Evolutionary conservation across 2,113 vertebrate genomes (phyloP), one percentile per base, ranked within the genome.

Genomic region (Emydura subglobosa): DNA sequence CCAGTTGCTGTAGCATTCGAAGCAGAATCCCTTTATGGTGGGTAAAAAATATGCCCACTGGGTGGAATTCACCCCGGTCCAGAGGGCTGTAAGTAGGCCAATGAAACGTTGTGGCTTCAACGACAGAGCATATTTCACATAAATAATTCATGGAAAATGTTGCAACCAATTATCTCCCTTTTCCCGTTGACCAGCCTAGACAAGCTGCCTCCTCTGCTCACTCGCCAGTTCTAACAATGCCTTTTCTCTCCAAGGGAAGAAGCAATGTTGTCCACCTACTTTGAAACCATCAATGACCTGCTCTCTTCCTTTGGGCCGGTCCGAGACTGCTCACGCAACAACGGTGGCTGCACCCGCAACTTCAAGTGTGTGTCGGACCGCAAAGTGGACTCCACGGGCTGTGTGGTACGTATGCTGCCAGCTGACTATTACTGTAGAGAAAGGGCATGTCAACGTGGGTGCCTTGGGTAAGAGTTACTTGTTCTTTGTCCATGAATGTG

Each of bases 301-400:
- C 98, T 99, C 19, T 99, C 99, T 3, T 99, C 99, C 54, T 99
- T 99, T 1, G 99, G 99, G 57, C 99, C 99, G 0, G 99, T 99
- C 16, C 99, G 99, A 6, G 99, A 99, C 98, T 99, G 99, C 91
- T 98, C 99, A 79, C 99, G 99, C 96, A 99, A 99, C 94, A 99
- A 99, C 0, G 99, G 99, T 0, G 99, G 99, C 96, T 99, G 99
- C 95, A 99, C 99, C 59, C 99, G 99, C 91, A 99, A 99, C 97
- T 99, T 99, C 98, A 99, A 99, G 87, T 99, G 99, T 1, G 99
- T 99, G 7, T 98, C 99, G 1, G 99, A 99, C 84, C 99, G 99
- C 86, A 98, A 99, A 93, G 97, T 99, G 57, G 99, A 99, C 93
- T 99, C 99, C 4, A 99, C 99, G 0, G 99, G 99, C 94, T 99